Evolutionary conservation across 2,113 vertebrate genomes (phyloP).

Genomic region (Malurus melanocephalus): DNA sequence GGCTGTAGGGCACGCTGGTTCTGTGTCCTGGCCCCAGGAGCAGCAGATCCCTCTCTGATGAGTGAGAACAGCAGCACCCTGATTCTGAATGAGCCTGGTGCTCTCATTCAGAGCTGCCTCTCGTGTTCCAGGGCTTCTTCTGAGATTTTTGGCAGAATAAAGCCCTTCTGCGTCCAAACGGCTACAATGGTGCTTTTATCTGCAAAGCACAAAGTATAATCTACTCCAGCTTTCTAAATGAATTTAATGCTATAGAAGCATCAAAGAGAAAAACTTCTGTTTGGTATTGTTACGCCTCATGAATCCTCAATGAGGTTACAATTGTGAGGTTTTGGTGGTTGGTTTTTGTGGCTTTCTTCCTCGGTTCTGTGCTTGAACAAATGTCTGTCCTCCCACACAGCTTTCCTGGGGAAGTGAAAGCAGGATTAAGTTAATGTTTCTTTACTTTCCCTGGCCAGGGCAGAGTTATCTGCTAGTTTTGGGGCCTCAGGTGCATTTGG

Average conservation of each 20-base stretch:
- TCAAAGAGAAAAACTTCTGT: background rate
- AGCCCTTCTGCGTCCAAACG: background rate
- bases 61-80: background rate
- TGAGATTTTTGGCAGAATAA: background rate
- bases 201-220: background rate
- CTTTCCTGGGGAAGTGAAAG: background rate
- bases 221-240: background rate
- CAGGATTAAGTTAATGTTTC: background rate
- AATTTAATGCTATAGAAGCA: background rate
- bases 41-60: background rate
- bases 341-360: background rate
- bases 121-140: background rate
- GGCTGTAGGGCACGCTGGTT: accelerated
- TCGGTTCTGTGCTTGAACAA: background rate
- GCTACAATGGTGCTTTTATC: background rate
- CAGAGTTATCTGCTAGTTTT: background rate
- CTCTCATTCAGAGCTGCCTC: background rate
- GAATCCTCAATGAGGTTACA: slow-evolving; percentile 23
- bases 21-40: background rate
- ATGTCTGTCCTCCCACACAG: slow-evolving; percentile 3
- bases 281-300: background rate
- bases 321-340: background rate
- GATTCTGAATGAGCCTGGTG: background rate
- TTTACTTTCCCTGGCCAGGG: background rate
- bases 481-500: background rate